A percentile compares a stretch with the other conserved stretches of the same genome.
Conservation (phyloP, 2,797 vertebrate species). For the Microchirus variegatus region DNA sequence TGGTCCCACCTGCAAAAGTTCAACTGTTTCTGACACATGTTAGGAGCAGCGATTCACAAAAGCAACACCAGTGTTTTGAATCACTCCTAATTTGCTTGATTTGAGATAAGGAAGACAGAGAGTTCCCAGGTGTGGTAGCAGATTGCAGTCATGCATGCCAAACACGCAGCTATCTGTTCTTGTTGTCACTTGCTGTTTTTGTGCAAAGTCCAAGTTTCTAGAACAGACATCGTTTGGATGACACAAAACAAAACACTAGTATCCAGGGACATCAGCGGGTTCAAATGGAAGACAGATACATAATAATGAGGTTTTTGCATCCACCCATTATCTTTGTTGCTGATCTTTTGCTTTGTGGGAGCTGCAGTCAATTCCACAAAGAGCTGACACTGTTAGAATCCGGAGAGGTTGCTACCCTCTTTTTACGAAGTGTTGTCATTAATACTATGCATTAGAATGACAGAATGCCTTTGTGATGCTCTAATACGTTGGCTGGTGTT, state of each 20-base stretch:
- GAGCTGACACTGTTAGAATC: too few relatives aligned
- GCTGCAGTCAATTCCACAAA: too few relatives aligned
- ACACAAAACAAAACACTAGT: not conserved
- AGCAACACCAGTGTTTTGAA: not conserved
- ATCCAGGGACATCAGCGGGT: too few relatives aligned
- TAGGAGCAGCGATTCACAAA: not conserved
- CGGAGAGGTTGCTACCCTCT: too few relatives aligned
- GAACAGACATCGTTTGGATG: not conserved
- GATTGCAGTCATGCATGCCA: not conserved
- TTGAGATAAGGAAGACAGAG: not conserved
- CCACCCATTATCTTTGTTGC: too few relatives aligned
- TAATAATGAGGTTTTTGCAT: too few relatives aligned
- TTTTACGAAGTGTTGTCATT: not conserved
- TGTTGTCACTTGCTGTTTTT: not conserved
- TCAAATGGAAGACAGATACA: too few relatives aligned
- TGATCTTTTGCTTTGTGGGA: too few relatives aligned
- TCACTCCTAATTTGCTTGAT: not conserved
- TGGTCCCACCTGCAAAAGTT: not conserved
- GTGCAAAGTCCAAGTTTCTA: not conserved
- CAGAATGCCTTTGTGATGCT: constrained; percentile 22
- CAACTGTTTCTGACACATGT: not conserved
- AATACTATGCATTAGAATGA: not conserved
- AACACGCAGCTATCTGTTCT: not conserved
- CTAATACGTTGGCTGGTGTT: constrained; percentile 45
- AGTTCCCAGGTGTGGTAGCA: not conserved